Evolutionary conservation across 92 coral and sea anemone genomes (phyloP).

Genomic region (Epizoanthus scotinus): DNA sequence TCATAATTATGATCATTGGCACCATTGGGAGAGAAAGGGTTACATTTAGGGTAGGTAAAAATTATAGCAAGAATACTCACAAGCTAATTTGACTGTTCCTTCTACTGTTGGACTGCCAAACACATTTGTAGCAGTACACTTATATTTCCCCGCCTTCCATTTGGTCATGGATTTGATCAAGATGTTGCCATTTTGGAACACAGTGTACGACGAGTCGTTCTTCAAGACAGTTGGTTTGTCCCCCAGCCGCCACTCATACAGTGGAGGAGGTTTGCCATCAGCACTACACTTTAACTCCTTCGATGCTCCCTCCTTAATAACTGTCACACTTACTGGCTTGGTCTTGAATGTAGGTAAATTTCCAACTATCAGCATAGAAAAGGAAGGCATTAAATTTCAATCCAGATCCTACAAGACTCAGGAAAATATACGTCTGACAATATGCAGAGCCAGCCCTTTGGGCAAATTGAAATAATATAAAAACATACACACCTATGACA

Average conservation of each 20-base stretch:
- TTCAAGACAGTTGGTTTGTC: slow-evolving; percentile 18
- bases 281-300: slow-evolving; percentile 64
- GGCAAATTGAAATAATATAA: neutral
- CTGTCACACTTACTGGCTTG: slow-evolving; percentile 33
- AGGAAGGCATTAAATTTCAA: neutral
- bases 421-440: too few relatives aligned
- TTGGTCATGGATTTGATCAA: slow-evolving; percentile 39
- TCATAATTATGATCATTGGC: too few relatives aligned
- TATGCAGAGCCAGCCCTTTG: too few relatives aligned
- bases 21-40: too few relatives aligned
- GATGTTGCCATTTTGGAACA: slow-evolving; percentile 66
- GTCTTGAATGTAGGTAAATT: slow-evolving; percentile 50
- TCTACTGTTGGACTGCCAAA: slow-evolving; percentile 29
- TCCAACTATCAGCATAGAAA: slow-evolving; percentile 53
- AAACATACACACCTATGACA: slow-evolving; percentile 45
- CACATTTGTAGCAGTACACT: slow-evolving; percentile 69
- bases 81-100: slow-evolving; percentile 54
- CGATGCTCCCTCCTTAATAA: slow-evolving; percentile 34
- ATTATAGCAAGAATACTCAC: slow-evolving; percentile 64
- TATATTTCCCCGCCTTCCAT: slow-evolving; percentile 58
- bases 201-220: slow-evolving; percentile 43
- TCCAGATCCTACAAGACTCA: too few relatives aligned
- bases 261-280: slow-evolving; percentile 74
- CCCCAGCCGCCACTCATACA: slow-evolving; percentile 63
- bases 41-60: too few relatives aligned